A percentile compares a stretch with the other conserved stretches of the same genome.
Evolutionary conservation across 2,797 vertebrate genomes (phyloP).

Genomic region (Brotula barbata): DNA sequence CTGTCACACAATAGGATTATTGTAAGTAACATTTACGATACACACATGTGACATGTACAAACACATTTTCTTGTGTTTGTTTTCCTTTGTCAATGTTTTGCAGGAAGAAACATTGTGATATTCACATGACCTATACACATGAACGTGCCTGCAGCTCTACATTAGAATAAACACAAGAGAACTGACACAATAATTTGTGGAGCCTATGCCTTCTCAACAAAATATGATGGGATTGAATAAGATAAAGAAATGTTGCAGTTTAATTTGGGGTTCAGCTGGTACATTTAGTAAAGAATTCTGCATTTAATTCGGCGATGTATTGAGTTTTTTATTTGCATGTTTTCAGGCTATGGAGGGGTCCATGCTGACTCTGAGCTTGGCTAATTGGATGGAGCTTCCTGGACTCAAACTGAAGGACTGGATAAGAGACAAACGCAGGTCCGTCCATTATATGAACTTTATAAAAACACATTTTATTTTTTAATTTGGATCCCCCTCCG

Average conservation of each 20-base stretch:
- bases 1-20: not conserved
- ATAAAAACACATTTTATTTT: no score
- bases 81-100: conserved; percentile 11
- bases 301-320: no score
- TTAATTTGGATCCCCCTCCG: no score
- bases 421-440: conserved; percentile 85
- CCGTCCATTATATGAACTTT: no score
- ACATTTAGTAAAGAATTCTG: no score
- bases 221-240: no score
- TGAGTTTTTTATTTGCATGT: conserved; percentile 4
- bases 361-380: conserved; percentile 83
- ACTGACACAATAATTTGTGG: no score
- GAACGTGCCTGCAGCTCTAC: not conserved
- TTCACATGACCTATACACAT: not conserved
- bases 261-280: no score
- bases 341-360: conserved; percentile 83
- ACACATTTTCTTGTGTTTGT: conserved; percentile 5
- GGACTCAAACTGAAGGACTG: conserved; percentile 84
- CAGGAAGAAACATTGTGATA: not conserved
- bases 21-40: not conserved
- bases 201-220: no score
- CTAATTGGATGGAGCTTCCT: conserved; percentile 86
- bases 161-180: not conserved
- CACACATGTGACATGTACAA: not conserved
- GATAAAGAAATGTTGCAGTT: no score